phyloP scores from a whole-genome alignment of 1,140 invertebrate species.

The Telenomus remus region DNA sequence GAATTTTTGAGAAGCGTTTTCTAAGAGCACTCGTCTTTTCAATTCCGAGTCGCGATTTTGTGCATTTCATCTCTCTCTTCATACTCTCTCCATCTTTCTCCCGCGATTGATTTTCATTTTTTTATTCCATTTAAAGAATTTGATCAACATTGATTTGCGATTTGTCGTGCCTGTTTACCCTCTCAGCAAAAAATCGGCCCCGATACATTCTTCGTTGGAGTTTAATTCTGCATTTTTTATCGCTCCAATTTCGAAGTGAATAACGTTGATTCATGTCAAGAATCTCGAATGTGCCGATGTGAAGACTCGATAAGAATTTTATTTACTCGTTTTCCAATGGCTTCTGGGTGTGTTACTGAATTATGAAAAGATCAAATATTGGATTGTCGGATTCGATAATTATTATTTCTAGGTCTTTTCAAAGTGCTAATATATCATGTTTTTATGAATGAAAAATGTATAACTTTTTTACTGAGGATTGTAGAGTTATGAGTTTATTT shows the following conservation, averaged over 20 bases:
- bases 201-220: background rate
- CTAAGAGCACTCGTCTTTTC: slow-evolving; percentile 30
- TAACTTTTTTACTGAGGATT: no score
- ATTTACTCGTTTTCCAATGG: no score
- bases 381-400: no score
- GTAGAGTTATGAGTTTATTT: no score
- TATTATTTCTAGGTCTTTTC: no score
- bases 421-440: no score
- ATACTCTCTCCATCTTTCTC: slow-evolving; percentile 5
- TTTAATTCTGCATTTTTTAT: slow-evolving; percentile 3
- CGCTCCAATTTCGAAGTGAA: background rate
- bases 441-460: no score
- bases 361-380: no score
- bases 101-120: background rate
- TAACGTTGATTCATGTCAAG: no score
- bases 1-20: slow-evolving; percentile 49
- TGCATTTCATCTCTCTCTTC: background rate
- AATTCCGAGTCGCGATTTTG: slow-evolving; percentile 37
- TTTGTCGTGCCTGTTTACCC: slow-evolving; percentile 35
- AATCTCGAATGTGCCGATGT: background rate
- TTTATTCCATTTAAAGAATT: slow-evolving; percentile 45
- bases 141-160: slow-evolving; percentile 44
- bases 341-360: no score
- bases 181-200: background rate
- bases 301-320: background rate